phyloP scores from a whole-genome alignment of 2,113 vertebrate species.

The Erpornis zantholeuca region DNA sequence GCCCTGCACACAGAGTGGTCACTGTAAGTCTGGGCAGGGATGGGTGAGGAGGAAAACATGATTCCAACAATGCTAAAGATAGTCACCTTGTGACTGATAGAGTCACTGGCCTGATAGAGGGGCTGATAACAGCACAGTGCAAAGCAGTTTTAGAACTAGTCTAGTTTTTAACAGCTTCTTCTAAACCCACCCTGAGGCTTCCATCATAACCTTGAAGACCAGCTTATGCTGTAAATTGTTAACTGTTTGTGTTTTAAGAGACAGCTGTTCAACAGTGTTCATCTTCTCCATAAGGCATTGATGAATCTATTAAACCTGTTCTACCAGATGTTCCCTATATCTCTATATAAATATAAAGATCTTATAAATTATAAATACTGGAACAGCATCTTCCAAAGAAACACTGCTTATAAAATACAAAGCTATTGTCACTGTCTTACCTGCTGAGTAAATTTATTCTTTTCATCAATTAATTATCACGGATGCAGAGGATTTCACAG shows the following conservation, averaged over 20 bases:
- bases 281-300: neutral
- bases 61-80: neutral
- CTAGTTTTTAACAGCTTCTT: neutral
- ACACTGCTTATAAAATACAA: neutral
- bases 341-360: neutral
- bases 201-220: neutral
- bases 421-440: neutral
- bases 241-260: neutral
- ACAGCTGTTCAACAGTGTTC: neutral
- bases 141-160: neutral
- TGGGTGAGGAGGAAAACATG: neutral
- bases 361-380: neutral
- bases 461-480: conserved; percentile 36
- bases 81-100: neutral
- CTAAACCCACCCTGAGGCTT: neutral
- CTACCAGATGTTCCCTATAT: neutral
- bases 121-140: neutral
- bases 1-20: neutral
- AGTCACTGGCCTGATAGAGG: neutral
- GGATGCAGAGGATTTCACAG: neutral
- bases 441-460: conserved; percentile 18
- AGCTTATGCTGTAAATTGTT: neutral
- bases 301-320: neutral
- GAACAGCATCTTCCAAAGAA: neutral
- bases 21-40: neutral